Base-by-base conservation (phyloP, 2,797 vertebrate species). In the Phoeniculus purpureus region DNA sequence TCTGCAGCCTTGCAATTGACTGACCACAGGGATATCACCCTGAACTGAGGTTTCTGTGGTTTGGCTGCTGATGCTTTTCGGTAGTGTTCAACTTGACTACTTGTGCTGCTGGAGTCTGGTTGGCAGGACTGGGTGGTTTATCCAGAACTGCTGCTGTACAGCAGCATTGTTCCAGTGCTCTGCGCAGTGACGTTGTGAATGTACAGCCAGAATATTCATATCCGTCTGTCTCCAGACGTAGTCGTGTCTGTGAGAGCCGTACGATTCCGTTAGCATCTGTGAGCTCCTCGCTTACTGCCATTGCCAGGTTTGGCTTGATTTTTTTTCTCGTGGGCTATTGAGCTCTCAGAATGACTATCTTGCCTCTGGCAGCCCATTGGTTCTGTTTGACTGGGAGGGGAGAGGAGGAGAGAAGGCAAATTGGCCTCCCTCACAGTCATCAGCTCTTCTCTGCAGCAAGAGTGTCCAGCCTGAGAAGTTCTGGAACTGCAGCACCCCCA, bases 391-490 rank as follows among this genome's bases (percentile, higher is more conserved):
- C 40, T 55, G 86, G 66, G 66, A 75, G 55, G 48, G 50, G 9
- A 78, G 54, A 61, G 23, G 29, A 65, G 25, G 4, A 23, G 65
- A 59, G 60, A 76, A 77, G 58, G 43, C 27, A 25, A 84, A 27
- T 26, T 87, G 52, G 66, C 62, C 67, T 75, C 52, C 31, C 60
- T 80, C 34, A 8, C 70, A 48, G 19, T 34, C 91, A 87, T 80
- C 73, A 89, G 85, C 75, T 86, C 5, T 91, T 61, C 48, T 16
- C 60, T 85, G 84, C 62, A 85, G 73, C 56, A 70, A 70, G 87
- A 93, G 79, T 79, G 81, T 89, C 92, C 88, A 95, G 87, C 71
- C 64, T 81, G 68, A 80, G 87, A 91, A 85, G 66, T 77, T 55
- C 56, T 91, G 56, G 48, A 77, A 18, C 91, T 93, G 87, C 89